These are phyloP conservation scores for Apistogramma diplotaenia DNA, from an alignment of 2,113 vertebrate species.

Conservation along the genomic window DNA sequence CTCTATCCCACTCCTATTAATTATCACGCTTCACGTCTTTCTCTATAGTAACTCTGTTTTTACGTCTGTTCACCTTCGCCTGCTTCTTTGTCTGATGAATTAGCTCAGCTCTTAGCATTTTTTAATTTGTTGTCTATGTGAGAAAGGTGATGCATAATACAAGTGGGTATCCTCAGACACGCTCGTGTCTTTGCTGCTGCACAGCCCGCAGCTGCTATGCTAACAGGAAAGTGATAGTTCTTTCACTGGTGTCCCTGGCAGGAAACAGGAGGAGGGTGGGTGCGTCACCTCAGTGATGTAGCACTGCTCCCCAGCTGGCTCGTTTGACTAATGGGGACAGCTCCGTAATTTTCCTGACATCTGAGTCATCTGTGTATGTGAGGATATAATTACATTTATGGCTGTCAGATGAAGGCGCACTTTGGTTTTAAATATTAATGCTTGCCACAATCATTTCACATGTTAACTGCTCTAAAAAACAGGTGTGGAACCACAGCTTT, in stretches of 20 bases:
- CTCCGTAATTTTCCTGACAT: constrained; percentile 51
- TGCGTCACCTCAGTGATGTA: not conserved
- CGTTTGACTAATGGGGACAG: constrained; percentile 56
- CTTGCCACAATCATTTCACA: not conserved
- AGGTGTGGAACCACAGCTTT: constrained; percentile 5
- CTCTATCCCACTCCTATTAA: constrained; percentile 3
- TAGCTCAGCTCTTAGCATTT: not conserved
- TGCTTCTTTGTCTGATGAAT: constrained; percentile 3
- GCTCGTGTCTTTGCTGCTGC: not conserved
- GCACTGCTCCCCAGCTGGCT: not conserved
- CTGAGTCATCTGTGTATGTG: constrained; percentile 48
- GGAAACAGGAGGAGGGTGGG: constrained; percentile 40
- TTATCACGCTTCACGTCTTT: not conserved
- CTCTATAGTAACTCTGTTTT: not conserved
- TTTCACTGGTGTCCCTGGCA: constrained; percentile 44
- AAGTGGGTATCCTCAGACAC: not conserved
- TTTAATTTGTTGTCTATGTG: not conserved
- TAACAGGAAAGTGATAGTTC: constrained; percentile 53
- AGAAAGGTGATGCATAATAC: not conserved
- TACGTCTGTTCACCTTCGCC: not conserved
- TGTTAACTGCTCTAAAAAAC: not conserved
- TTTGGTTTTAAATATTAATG: not conserved
- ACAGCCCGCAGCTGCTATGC: constrained; percentile 23
- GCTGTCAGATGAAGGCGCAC: constrained; percentile 28
- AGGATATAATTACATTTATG: constrained; percentile 63